Percentiles rank a stretch among this genome's conserved stretches.
These are phyloP conservation scores for Leucopsar rothschildi DNA, from an alignment of 2,113 vertebrate genomes.

Conservation along the genomic window DNA sequence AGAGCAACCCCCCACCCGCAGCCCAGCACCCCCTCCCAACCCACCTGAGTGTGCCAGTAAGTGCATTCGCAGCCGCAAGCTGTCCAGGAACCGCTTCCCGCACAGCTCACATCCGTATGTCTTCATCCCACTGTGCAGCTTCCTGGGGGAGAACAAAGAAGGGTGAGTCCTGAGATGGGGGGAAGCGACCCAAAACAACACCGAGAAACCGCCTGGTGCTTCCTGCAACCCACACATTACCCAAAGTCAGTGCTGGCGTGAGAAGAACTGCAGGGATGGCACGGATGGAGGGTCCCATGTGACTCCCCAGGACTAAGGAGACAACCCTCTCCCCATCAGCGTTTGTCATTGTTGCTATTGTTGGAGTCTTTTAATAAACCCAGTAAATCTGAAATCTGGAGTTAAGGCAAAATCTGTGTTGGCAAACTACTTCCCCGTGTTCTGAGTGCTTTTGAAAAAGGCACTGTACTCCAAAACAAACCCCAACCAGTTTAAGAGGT, in stretches of 20 bases:
- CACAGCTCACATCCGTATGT: conserved; percentile 97
- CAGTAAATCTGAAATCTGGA: background rate
- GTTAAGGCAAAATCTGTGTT: background rate
- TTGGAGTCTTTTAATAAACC: background rate
- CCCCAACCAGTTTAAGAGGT: background rate
- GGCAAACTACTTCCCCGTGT: background rate
- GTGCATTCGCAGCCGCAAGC: conserved; percentile 97
- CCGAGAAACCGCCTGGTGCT: fast-evolving
- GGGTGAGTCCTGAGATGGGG: background rate
- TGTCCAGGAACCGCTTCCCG: conserved; percentile 97
- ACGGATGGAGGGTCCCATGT: fast-evolving
- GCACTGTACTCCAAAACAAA: background rate
- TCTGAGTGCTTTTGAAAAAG: background rate
- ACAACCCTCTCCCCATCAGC: fast-evolving
- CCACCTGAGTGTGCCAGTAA: conserved; percentile 98
- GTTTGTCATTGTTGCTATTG: background rate
- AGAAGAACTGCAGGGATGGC: background rate
- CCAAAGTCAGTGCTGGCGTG: fast-evolving
- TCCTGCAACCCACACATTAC: fast-evolving
- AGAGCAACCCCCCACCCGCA: background rate
- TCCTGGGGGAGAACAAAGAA: conserved; percentile 76
- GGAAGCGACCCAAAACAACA: background rate
- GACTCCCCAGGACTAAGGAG: background rate
- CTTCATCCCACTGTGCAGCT: conserved; percentile 99
- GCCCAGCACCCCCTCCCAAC: background rate